Conservation (phyloP, 2,113 vertebrate genomes). For the Eulemur macaco region DNA sequence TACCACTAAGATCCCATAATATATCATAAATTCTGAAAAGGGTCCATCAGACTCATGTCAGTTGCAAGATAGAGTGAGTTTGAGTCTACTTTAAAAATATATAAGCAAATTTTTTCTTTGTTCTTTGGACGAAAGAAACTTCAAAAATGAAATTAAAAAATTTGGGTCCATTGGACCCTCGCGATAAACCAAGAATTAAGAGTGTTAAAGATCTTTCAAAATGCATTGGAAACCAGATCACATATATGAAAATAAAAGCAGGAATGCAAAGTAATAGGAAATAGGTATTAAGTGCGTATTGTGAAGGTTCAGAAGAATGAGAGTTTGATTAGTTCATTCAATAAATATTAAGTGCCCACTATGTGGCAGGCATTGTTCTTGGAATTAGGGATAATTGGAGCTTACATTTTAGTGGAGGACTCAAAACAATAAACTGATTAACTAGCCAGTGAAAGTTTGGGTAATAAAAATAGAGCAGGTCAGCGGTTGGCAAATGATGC, state of each 20-base stretch:
- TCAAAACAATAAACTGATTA: neutral
- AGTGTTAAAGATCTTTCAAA: neutral
- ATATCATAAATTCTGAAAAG: neutral
- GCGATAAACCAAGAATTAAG: neutral
- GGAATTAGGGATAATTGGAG: neutral
- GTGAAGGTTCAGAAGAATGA: neutral
- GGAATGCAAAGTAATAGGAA: neutral
- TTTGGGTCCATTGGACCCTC: neutral
- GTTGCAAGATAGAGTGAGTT: neutral
- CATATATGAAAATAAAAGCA: neutral
- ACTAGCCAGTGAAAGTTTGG: neutral
- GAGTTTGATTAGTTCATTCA: neutral
- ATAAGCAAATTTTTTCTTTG: neutral
- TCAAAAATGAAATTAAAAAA: neutral
- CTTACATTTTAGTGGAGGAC: neutral
- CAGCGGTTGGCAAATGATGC: neutral
- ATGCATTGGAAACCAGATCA: neutral
- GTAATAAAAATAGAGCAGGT: neutral
- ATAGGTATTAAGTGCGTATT: neutral
- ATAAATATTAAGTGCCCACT: neutral
- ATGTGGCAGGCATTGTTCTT: neutral
- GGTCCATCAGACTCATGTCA: neutral
- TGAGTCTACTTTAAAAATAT: neutral
- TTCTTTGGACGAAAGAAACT: conserved; percentile 21
- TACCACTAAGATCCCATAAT: neutral